Conservation (phyloP, 2,113 vertebrate genomes). For the Drymodes brunneopygia region DNA sequence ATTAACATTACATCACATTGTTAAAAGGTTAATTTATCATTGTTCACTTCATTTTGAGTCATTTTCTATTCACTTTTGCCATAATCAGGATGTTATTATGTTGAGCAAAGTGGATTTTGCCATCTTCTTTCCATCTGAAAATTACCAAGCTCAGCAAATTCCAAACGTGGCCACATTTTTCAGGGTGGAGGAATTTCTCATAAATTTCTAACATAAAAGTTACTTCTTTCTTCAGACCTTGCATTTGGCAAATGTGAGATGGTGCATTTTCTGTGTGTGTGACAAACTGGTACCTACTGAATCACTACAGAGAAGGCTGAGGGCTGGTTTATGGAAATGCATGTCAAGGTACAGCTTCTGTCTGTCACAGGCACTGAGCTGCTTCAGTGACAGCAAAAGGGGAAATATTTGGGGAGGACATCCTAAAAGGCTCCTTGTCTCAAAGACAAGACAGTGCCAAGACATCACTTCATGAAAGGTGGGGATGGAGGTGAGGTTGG, state of each 20-base stretch:
- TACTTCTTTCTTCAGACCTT: neutral
- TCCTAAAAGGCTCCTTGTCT: neutral
- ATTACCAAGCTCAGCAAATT: neutral
- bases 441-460: neutral
- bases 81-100: neutral
- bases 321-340: neutral
- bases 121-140: neutral
- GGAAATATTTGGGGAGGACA: neutral
- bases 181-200: neutral
- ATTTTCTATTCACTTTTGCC: neutral
- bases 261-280: neutral
- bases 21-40: conserved; percentile 26
- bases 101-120: conserved; percentile 7
- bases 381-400: neutral
- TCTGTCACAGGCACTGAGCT: neutral
- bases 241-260: neutral
- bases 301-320: neutral
- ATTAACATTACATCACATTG: neutral
- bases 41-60: neutral
- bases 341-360: neutral
- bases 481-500: neutral
- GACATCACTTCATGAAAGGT: neutral
- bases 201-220: neutral
- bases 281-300: neutral
- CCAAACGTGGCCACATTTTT: neutral